Base-by-base conservation (phyloP, 1,140 invertebrate genomes). In the Conus ventricosus region DNA sequence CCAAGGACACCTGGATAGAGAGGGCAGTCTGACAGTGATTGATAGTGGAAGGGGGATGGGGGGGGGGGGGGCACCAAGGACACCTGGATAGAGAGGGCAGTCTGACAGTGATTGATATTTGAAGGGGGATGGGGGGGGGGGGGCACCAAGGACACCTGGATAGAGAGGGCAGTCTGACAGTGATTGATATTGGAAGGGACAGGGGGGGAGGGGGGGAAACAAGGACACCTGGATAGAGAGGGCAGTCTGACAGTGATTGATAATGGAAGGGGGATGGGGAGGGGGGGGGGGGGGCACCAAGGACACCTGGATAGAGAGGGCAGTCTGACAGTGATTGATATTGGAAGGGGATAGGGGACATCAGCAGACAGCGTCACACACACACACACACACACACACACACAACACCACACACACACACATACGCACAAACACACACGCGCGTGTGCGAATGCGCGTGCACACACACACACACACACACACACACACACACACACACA, bases 81-180 rank as follows among this genome's bases (percentile, higher is more conserved):
- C 97, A 94, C 95, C 97, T 11, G 96, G 96, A 17, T 15, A 25
- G n/a, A 25, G 71, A 39, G 39, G 39, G 39, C 39, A 39, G 39
- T 39, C 39, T 39, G 39, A 39, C 39, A 39, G 39, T 39, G 39
- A 39, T 39, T 39, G 39, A 39, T 39, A 39, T 39, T 39, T 3
- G 39, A 39, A 39, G 39, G 39, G 39, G 39, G 39, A 39, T 39
- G 39, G 39, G 39, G 39, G n/a, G n/a, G 39, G 39, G 39, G 39
- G 39, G 39, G 39, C 3, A 3, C 39, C 39, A 39, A 39, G 39
- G 3, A 39, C 39, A 39, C 39, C 39, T 39, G 39, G 39, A 39
- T 39, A 39, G 39, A 39, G 39, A 39, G 39, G 39, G 39, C 39
- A 39, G 39, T 39, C 39, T 39, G 39, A 39, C 39, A 39, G 39